phyloP scores from a whole-genome alignment of 2,888 invertebrate genomes.

The Leucophenga maculata region DNA sequence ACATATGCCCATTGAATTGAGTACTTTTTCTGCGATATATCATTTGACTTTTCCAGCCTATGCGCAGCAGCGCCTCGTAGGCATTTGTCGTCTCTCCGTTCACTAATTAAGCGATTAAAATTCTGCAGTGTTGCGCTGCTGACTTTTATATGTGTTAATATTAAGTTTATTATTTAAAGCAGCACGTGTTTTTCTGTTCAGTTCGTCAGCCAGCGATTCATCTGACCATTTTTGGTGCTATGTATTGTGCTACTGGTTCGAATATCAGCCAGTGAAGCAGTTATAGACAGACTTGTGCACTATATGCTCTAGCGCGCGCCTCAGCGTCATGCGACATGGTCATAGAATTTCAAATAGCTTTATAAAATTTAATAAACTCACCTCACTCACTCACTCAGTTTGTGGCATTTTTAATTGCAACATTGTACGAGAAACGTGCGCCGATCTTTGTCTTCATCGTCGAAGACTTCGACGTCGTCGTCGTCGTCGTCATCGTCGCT shows the following conservation, averaged over 20 bases:
- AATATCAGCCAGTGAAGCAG: neutral
- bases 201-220: constrained; percentile 38
- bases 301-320: neutral
- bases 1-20: no score
- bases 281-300: neutral
- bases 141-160: constrained; percentile 73
- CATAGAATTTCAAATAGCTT: constrained; percentile 53
- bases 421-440: constrained; percentile 9
- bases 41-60: neutral
- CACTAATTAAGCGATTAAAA: constrained; percentile 71
- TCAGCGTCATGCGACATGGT: constrained; percentile 32
- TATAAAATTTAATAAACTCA: constrained; percentile 24
- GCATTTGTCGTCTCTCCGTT: neutral
- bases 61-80: neutral
- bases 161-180: constrained; percentile 72
- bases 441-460: neutral
- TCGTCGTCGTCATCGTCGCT: neutral
- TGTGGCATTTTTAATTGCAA: constrained; percentile 24
- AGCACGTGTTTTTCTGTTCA: constrained; percentile 70
- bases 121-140: constrained; percentile 67
- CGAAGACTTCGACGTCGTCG: neutral
- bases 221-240: constrained; percentile 7
- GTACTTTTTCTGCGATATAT: no score
- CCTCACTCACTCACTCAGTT: constrained; percentile 1
- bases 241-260: no score